Evolutionary conservation across 2,113 vertebrate species (phyloP).

Genomic region (Tupaia chinensis): DNA sequence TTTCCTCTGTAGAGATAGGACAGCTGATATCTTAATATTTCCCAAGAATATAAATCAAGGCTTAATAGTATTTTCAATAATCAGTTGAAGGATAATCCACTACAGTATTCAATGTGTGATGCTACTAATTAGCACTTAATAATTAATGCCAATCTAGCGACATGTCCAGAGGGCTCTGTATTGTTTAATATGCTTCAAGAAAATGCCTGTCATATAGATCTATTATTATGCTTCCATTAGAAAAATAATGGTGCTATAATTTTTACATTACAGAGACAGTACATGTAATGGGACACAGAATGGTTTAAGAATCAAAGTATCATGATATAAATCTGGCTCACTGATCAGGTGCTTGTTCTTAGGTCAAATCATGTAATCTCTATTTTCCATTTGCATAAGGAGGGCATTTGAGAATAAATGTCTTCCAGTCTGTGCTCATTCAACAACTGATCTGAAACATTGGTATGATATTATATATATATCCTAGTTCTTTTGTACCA

Average conservation of each 20-base stretch:
- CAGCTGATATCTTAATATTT: conserved; percentile 44
- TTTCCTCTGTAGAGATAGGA: neutral
- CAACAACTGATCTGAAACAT: neutral
- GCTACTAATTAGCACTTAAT: conserved; percentile 76
- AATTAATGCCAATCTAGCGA: conserved; percentile 66
- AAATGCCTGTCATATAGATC: neutral
- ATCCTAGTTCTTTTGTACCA: neutral
- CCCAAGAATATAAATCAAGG: conserved; percentile 26
- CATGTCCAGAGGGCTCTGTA: neutral
- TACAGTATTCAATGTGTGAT: conserved; percentile 65
- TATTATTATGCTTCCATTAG: neutral
- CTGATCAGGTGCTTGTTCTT: neutral
- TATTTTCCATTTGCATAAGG: neutral
- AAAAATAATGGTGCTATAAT: neutral
- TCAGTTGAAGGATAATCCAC: conserved; percentile 51
- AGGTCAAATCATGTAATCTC: neutral
- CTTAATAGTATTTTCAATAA: conserved; percentile 68
- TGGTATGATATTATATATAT: neutral
- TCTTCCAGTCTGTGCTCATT: neutral
- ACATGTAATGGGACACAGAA: neutral
- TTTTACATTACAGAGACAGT: conserved; percentile 15
- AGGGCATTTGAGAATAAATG: neutral
- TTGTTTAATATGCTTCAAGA: conserved; percentile 44
- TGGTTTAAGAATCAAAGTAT: neutral
- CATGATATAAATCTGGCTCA: neutral